phyloP scores from a whole-genome alignment of 2,888 invertebrate species.

The Sminthurinus aureus region DNA sequence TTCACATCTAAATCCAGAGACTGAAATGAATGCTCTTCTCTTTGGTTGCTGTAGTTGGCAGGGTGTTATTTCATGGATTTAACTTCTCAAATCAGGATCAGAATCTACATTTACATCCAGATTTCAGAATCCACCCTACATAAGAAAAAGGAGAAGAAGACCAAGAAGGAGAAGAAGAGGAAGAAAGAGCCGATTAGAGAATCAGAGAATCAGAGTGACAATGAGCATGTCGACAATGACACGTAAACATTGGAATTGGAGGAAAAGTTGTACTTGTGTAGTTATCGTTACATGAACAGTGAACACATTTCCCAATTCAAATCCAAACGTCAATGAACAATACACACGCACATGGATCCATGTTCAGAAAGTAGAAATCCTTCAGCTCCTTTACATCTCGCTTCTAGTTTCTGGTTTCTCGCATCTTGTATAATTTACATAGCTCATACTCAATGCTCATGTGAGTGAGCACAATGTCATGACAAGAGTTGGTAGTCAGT shows the following conservation, averaged over 20 bases:
- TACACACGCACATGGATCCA: background rate
- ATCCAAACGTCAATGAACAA: background rate
- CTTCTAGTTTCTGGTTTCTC: too few relatives aligned
- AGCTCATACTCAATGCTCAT: too few relatives aligned
- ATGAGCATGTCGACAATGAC: background rate
- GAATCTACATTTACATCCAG: too few relatives aligned
- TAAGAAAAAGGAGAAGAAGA: background rate
- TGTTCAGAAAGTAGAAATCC: background rate
- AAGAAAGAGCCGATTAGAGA: background rate
- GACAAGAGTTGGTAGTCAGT: background rate
- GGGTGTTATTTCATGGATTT: background rate
- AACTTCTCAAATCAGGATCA: background rate
- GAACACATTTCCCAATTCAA: background rate
- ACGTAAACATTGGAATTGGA: slow-evolving; percentile 3
- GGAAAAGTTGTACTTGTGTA: background rate
- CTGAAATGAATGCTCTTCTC: slow-evolving; percentile 1
- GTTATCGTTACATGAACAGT: background rate
- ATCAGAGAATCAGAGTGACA: slow-evolving; percentile 5
- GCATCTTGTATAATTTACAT: slow-evolving; percentile 21
- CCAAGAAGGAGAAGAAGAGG: background rate
- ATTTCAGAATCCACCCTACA: too few relatives aligned
- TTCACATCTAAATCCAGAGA: background rate
- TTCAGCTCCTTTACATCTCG: background rate
- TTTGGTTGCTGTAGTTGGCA: slow-evolving; percentile 33
- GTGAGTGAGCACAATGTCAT: background rate